Percentiles rank a stretch among this genome's conserved stretches.
Conservation (phyloP, 2,797 vertebrate species). For the Sebastes variabilis region DNA sequence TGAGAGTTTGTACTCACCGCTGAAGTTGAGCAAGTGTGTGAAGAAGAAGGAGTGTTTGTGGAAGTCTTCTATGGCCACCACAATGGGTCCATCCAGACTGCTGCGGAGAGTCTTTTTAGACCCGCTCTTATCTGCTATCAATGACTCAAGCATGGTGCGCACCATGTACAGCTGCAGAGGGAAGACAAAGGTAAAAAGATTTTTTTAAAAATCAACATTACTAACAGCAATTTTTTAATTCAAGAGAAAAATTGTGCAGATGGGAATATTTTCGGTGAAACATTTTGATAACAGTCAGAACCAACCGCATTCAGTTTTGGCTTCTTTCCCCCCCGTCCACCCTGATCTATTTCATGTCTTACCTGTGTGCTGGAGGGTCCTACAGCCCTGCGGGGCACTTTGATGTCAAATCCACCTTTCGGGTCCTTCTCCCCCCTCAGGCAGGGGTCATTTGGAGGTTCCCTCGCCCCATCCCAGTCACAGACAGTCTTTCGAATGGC, state of each 20-base stretch:
- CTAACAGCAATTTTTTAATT: no score
- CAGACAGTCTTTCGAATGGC: conserved; percentile 98
- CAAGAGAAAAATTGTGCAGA: neutral
- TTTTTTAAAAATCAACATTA: neutral
- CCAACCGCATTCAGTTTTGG: neutral
- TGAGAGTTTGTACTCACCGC: conserved; percentile 81
- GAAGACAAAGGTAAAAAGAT: neutral
- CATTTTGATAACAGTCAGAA: neutral
- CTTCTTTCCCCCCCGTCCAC: neutral
- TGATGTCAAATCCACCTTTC: conserved; percentile 98
- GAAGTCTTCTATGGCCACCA: conserved; percentile 97
- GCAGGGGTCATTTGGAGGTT: conserved; percentile 97
- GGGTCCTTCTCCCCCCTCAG: conserved; percentile 98
- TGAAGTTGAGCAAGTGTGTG: conserved; percentile 98
- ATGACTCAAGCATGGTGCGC: conserved; percentile 96
- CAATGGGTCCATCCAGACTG: conserved; percentile 96
- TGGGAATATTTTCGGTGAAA: neutral
- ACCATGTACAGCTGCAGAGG: conserved; percentile 95
- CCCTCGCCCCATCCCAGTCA: conserved; percentile 96
- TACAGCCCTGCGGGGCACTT: conserved; percentile 96
- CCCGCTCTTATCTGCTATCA: conserved; percentile 98
- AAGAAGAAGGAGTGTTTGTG: conserved; percentile 99
- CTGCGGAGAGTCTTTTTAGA: conserved; percentile 98
- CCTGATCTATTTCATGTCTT: neutral
- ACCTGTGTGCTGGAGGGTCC: conserved; percentile 99